Evolutionary conservation across 2,113 vertebrate genomes (phyloP).

Genomic region (Stegostoma tigrinum): DNA sequence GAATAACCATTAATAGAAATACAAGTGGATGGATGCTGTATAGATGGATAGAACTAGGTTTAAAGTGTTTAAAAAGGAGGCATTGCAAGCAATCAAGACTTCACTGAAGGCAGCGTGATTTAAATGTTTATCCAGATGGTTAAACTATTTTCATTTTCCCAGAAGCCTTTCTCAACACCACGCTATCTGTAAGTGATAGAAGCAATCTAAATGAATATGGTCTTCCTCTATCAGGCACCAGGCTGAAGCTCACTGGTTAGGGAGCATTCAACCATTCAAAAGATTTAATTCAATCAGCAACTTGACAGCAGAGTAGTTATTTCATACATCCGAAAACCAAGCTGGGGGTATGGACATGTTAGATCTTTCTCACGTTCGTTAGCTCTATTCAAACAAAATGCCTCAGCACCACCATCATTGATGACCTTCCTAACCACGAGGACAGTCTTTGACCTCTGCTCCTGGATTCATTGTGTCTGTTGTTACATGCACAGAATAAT

Average conservation of each 20-base stretch:
- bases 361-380: background rate
- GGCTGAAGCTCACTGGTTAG: background rate
- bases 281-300: background rate
- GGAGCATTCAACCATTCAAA: background rate
- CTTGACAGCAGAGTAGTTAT: background rate
- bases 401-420: background rate
- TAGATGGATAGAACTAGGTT: background rate
- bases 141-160: background rate
- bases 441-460: too few species aligned
- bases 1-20: slow-evolving; percentile 13
- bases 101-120: background rate
- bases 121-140: background rate
- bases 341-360: background rate
- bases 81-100: background rate
- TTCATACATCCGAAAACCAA: background rate
- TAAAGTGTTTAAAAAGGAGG: background rate
- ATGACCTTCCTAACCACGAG: background rate
- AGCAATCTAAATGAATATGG: background rate
- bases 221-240: background rate
- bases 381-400: background rate
- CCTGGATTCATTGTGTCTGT: background rate
- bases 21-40: background rate
- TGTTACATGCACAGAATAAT: background rate
- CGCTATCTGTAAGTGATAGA: background rate
- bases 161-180: background rate